Base-by-base conservation (phyloP, 2,113 vertebrate species). In the Oreochromis spilurus region DNA sequence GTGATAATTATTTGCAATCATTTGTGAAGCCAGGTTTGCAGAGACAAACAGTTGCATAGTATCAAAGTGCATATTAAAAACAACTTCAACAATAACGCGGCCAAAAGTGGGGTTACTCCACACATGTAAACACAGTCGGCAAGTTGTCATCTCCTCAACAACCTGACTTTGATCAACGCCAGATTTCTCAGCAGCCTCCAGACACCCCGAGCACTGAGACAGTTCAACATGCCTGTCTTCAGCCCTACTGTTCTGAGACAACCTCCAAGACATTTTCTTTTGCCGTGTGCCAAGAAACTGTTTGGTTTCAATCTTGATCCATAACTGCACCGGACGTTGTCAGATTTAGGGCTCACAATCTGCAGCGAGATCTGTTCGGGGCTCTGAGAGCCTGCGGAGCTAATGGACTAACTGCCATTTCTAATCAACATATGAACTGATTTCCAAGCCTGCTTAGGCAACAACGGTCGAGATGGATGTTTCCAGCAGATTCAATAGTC, bases 401-500 rank as follows among this genome's bases (percentile, higher is more conserved):
- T 91, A 94, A 96, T 93, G 92, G 86, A 88, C 89, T 88, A 92
- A 93, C 90, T 95, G 96, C 90, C 96, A 93, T 95, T 93, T 94
- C 84, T 89, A 95, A 96, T 95, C 94, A 91, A 85, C 86, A 24
- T 9, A 58, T 72, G 86, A 88, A 85, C 83, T 82, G 90, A 93
- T 92, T 93, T 58, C 38, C 72, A 43, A 83, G 83, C 53, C 81
- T 90, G 82, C 80, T 82, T 77, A 89, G 82, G 88, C 84, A 80
- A 89, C 88, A 57, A 19, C 26, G 57, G 77, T 85, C 77, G 81
- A 79, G 60, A 89, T 55, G 81, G 86, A 87, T 75, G 84, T 77
- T 78, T 83, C 72, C 21, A 36, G 58, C 83, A 84, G 67, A 45
- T 88, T 77, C 84, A 77, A 85, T 86, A 79, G 80, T 82, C 83